These are phyloP conservation scores for Eleginops maclovinus DNA, from an alignment of 2,113 vertebrate species.

Conservation along the genomic window DNA sequence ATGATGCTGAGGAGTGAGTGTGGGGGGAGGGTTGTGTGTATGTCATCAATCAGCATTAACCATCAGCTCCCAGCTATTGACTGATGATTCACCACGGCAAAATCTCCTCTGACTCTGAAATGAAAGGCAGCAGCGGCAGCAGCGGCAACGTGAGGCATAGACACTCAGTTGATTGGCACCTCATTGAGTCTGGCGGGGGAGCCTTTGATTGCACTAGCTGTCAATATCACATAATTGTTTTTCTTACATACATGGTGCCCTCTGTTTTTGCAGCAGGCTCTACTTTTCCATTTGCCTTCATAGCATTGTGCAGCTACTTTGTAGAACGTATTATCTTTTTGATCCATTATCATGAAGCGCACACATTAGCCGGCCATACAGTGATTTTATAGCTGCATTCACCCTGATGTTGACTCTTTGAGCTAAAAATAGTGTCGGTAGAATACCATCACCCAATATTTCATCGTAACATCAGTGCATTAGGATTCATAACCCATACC, in stretches of 20 bases:
- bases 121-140: constrained; percentile 78
- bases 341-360: neutral
- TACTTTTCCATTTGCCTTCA: constrained; percentile 13
- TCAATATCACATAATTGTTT: constrained; percentile 82
- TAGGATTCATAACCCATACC: constrained; percentile 59
- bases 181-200: constrained; percentile 81
- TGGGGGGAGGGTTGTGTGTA: constrained; percentile 56
- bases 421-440: constrained; percentile 15
- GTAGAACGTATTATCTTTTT: neutral
- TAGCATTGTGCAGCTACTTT: constrained; percentile 10
- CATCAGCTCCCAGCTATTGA: constrained; percentile 82
- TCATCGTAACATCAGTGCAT: constrained; percentile 51
- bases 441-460: constrained; percentile 22
- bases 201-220: constrained; percentile 83
- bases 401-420: constrained; percentile 1
- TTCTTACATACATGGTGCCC: constrained; percentile 73
- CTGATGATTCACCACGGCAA: constrained; percentile 78
- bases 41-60: constrained; percentile 83
- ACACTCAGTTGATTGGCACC: constrained; percentile 85
- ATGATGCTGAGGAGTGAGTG: constrained; percentile 29
- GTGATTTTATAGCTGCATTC: neutral
- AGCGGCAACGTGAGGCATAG: constrained; percentile 68
- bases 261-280: constrained; percentile 31
- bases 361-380: neutral
- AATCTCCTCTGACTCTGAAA: constrained; percentile 79